phyloP scores from a whole-genome alignment of 2,797 vertebrate genomes.

The Peromyscus aztecus region DNA sequence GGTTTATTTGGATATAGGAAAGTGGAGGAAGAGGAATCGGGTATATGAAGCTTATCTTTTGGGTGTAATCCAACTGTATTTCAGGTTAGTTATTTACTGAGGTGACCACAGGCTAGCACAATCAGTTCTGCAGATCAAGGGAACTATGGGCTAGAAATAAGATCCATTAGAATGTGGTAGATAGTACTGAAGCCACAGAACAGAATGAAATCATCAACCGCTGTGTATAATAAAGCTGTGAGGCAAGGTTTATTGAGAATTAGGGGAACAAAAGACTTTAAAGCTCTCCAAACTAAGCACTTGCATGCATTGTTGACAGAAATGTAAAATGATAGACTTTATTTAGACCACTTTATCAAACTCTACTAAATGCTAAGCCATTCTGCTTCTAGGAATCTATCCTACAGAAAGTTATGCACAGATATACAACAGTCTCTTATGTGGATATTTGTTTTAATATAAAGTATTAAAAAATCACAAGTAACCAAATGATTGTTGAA shows the following conservation, averaged over 20 bases:
- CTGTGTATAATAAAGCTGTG: neutral
- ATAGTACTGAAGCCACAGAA: neutral
- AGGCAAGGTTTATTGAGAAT: neutral
- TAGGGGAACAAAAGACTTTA: neutral
- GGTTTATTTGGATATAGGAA: neutral
- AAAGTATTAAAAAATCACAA: conserved; percentile 9
- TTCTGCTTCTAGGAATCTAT: conserved; percentile 38
- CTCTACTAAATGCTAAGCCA: conserved; percentile 22
- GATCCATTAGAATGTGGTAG: neutral
- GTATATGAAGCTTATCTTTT: neutral
- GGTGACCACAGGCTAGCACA: neutral
- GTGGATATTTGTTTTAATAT: neutral
- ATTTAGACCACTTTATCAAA: conserved; percentile 36
- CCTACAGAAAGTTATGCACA: conserved; percentile 13
- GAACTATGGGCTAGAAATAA: neutral
- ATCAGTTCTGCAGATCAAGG: neutral
- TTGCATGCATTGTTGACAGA: neutral
- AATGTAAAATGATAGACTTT: conserved; percentile 23
- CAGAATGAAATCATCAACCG: neutral
- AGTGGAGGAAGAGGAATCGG: neutral
- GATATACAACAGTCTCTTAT: neutral
- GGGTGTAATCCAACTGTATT: neutral
- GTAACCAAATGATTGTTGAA: neutral
- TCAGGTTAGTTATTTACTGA: conserved; percentile 25
- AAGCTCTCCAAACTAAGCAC: conserved; percentile 30